These are phyloP conservation scores for Chloropsis cyanopogon DNA, from an alignment of 2,113 vertebrate genomes.

Conservation along the genomic window DNA sequence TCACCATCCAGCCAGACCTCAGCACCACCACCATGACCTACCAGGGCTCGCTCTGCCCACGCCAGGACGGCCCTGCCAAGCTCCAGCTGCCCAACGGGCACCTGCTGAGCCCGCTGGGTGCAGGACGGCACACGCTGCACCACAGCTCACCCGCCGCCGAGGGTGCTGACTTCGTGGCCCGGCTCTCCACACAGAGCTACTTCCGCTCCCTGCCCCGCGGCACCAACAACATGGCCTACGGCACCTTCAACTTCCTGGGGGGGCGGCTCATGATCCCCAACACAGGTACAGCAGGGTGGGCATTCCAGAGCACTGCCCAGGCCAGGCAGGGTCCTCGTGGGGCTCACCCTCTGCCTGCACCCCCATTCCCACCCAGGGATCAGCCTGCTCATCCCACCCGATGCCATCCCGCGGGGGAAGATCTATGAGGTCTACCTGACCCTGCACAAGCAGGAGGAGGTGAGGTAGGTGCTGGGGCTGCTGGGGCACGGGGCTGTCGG, in stretches of 20 bases:
- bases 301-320: not conserved
- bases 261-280: slow-evolving; percentile 93
- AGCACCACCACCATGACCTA: slow-evolving; percentile 95
- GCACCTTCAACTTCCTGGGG: slow-evolving; percentile 97
- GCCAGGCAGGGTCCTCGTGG: not conserved
- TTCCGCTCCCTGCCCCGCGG: slow-evolving; percentile 92
- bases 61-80: slow-evolving; percentile 85
- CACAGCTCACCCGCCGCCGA: slow-evolving; percentile 87
- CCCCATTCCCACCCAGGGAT: slow-evolving; percentile 72
- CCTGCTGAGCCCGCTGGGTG: slow-evolving; percentile 88
- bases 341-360: not conserved
- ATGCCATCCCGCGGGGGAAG: slow-evolving; percentile 97
- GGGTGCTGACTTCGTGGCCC: slow-evolving; percentile 84
- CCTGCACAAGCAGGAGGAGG: slow-evolving; percentile 93
- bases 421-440: slow-evolving; percentile 99
- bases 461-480: slow-evolving; percentile 86
- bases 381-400: slow-evolving; percentile 97
- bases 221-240: slow-evolving; percentile 89
- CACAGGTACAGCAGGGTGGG: slow-evolving; percentile 77
- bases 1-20: slow-evolving; percentile 98
- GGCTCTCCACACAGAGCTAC: slow-evolving; percentile 90
- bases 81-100: slow-evolving; percentile 93
- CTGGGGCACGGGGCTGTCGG: fast-evolving
- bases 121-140: slow-evolving; percentile 89
- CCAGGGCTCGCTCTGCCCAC: slow-evolving; percentile 91